phyloP scores from a whole-genome alignment of 2,888 invertebrate genomes.

The Argyresthia goedartella region DNA sequence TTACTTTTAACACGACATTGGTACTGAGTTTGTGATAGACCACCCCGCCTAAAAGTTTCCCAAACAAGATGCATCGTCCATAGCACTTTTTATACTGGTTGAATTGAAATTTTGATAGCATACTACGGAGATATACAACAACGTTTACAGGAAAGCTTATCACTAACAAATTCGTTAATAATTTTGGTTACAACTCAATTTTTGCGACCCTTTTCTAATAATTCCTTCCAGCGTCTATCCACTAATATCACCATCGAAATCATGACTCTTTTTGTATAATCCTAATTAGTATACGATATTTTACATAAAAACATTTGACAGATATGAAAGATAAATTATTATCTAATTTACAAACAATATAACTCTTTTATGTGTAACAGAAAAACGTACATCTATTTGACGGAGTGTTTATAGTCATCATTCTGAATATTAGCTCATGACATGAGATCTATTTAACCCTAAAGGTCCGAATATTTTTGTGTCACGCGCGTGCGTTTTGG shows the following conservation, averaged over 20 bases:
- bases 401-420: too few species aligned
- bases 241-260: conserved; percentile 57
- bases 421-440: too few species aligned
- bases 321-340: not conserved
- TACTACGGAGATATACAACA: conserved; percentile 10
- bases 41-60: too few species aligned
- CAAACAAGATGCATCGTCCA: too few species aligned
- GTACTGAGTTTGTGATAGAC: too few species aligned
- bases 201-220: conserved; percentile 14
- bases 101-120: not conserved
- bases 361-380: not conserved
- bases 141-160: conserved; percentile 46
- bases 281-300: not conserved
- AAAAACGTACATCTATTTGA: too few species aligned
- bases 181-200: conserved; percentile 31
- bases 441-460: too few species aligned
- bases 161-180: conserved; percentile 54
- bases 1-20: too few species aligned
- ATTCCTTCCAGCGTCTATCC: conserved; percentile 30
- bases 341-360: not conserved
- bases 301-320: not conserved
- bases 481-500: too few species aligned
- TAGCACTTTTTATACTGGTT: too few species aligned
- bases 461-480: too few species aligned
- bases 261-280: conserved; percentile 31